Conservation (phyloP, 2,888 invertebrate genomes). For the Lasioglossum zephyrum region DNA sequence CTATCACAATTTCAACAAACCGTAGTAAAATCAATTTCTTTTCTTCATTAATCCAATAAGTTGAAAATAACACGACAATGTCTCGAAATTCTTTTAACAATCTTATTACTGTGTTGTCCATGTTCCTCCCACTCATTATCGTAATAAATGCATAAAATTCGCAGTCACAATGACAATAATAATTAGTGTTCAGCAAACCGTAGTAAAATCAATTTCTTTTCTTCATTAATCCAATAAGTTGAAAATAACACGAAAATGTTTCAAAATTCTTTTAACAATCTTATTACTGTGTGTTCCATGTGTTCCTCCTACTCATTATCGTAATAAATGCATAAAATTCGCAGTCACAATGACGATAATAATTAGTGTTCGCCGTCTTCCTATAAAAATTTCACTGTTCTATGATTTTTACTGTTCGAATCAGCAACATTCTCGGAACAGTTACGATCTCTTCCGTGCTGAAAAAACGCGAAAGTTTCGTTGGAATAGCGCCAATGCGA, state of each 20-base stretch:
- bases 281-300: no score
- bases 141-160: neutral
- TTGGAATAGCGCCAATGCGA: neutral
- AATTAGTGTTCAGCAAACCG: no score
- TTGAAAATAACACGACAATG: no score
- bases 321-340: neutral
- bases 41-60: no score
- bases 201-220: no score
- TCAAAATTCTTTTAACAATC: no score
- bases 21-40: no score
- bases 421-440: neutral
- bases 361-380: neutral
- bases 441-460: neutral
- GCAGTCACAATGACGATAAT: neutral
- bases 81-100: no score
- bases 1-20: no score
- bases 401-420: neutral
- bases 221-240: no score
- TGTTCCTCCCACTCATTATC: neutral
- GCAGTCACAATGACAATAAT: neutral
- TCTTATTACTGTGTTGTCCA: no score
- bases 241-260: no score
- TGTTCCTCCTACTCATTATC: neutral
- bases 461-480: neutral
- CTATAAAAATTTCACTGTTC: neutral